Percentiles rank a stretch among this genome's conserved stretches.
phyloP scores from a whole-genome alignment of 2,888 invertebrate genomes.

The Nymphalis urticae region DNA sequence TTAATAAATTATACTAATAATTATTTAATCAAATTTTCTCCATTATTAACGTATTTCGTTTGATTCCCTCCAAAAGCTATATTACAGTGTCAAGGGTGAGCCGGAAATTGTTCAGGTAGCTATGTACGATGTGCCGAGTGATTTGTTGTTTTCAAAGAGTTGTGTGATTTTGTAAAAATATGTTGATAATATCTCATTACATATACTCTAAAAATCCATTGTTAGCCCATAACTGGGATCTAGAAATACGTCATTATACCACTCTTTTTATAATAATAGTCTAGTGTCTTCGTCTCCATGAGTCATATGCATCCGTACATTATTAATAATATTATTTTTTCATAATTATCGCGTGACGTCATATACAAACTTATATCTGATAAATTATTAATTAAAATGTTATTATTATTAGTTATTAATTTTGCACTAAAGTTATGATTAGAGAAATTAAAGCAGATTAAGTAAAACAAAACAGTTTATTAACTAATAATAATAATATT shows the following conservation, averaged over 20 bases:
- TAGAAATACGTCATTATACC: constrained; percentile 12
- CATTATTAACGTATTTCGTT: constrained; percentile 37
- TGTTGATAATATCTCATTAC: constrained; percentile 26
- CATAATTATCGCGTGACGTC: background rate
- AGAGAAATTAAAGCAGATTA: too few relatives aligned
- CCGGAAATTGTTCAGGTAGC: constrained; percentile 73
- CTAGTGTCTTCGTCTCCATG: background rate
- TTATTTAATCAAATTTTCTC: too few relatives aligned
- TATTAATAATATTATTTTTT: background rate
- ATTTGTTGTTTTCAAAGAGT: constrained; percentile 34
- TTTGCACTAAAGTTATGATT: too few relatives aligned
- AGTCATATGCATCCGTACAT: background rate
- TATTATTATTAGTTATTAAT: background rate
- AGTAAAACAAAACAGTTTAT: too few relatives aligned
- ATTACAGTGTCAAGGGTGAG: constrained; percentile 70
- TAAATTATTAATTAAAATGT: constrained; percentile 1
- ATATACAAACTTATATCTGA: background rate
- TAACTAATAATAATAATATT: too few relatives aligned
- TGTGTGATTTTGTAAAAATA: constrained; percentile 30
- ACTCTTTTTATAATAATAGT: constrained; percentile 4
- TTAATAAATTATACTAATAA: too few relatives aligned
- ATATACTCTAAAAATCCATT: background rate
- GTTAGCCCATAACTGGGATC: background rate
- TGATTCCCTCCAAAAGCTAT: constrained; percentile 64
- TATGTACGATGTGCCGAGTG: constrained; percentile 28